Percentiles rank a stretch among this genome's conserved stretches.
Evolutionary conservation across 2,113 vertebrate genomes (phyloP).

Genomic region (Gymnobelideus leadbeateri): DNA sequence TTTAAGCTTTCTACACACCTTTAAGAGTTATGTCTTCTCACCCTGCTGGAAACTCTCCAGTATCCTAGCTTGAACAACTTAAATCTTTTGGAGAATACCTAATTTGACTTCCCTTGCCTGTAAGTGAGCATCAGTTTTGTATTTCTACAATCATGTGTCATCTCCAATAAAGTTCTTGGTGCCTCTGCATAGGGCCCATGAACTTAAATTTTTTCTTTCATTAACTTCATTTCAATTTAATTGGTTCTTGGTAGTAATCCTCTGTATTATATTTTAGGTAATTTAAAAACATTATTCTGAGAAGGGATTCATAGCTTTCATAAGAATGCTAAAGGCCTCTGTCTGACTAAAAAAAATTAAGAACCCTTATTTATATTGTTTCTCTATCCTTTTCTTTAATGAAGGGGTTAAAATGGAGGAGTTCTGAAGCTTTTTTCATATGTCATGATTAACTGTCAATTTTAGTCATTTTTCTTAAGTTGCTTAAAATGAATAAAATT

Average conservation of each 20-base stretch:
- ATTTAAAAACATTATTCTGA: background rate
- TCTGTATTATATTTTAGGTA: background rate
- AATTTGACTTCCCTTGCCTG: background rate
- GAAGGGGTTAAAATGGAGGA: background rate
- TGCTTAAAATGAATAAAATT: constrained; percentile 6
- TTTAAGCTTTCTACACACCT: background rate
- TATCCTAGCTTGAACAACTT: background rate
- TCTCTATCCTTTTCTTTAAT: background rate
- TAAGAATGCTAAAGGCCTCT: background rate
- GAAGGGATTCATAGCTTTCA: background rate
- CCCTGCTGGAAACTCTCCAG: background rate
- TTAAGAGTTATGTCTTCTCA: background rate
- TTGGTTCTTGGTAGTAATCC: background rate
- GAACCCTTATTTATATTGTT: constrained; percentile 6
- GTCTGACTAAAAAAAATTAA: background rate
- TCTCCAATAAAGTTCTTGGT: background rate
- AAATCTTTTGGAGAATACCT: background rate
- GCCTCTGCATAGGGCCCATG: background rate
- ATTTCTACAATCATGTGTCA: background rate
- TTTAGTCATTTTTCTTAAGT: background rate
- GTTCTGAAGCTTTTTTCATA: constrained; percentile 7
- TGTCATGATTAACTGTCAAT: background rate
- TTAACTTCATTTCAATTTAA: background rate
- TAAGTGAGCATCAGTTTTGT: background rate
- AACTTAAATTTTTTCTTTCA: background rate